These are phyloP conservation scores for Argyra leucocephala DNA, from an alignment of 2,888 invertebrate genomes.

Conservation along the genomic window DNA sequence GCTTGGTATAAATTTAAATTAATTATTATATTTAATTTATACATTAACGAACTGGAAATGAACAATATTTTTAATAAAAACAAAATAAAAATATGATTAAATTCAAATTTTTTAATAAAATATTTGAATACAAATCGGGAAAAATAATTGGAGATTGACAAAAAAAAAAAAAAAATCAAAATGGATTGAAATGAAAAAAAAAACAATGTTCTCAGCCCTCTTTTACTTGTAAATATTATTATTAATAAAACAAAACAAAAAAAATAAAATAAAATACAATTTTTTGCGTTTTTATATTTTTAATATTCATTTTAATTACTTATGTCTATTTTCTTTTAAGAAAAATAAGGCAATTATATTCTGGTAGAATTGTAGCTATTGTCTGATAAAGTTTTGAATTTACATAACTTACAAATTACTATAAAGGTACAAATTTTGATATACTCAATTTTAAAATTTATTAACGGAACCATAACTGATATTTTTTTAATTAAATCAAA, in stretches of 20 bases:
- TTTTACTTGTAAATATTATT: slow-evolving; percentile 4
- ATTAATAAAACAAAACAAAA: background rate
- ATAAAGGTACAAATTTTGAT: no score
- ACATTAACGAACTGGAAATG: background rate
- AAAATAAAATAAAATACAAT: background rate
- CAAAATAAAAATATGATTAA: background rate
- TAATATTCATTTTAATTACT: no score
- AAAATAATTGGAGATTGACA: background rate
- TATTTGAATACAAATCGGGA: no score
- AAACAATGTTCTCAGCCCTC: background rate
- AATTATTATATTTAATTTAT: background rate
- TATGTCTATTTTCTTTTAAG: no score
- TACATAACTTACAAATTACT: no score
- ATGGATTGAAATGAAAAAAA: background rate
- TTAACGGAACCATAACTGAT: no score
- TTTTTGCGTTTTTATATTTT: background rate
- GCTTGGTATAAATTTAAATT: slow-evolving; percentile 1
- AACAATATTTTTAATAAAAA: slow-evolving; percentile 6
- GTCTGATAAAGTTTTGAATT: no score
- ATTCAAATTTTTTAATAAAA: background rate
- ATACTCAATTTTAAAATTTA: no score
- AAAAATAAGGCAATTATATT: no score
- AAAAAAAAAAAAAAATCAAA: background rate
- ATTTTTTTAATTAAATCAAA: no score
- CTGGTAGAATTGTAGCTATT: no score